Percentiles rank a stretch among this genome's conserved stretches.
Evolutionary conservation across 37 sponge, comb jelly and placozoan genomes (phyloP).

Genomic region (Agelas oroides): DNA sequence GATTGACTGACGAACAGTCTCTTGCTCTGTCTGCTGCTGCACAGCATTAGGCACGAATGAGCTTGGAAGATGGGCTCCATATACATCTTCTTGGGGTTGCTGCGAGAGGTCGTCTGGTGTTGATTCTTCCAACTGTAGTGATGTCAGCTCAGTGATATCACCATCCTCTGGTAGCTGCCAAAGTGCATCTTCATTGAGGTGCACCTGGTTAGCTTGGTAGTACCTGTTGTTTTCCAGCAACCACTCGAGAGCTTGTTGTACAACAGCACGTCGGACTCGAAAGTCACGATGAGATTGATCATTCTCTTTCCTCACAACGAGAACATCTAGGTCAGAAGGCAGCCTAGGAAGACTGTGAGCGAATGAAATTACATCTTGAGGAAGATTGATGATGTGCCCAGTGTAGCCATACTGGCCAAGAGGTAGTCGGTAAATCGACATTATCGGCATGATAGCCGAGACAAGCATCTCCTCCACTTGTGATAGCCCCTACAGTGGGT

Average conservation of each 20-base stretch:
- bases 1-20: no score
- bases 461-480: slow-evolving; percentile 52
- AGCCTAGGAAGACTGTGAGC: slow-evolving; percentile 33
- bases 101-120: no score
- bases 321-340: slow-evolving; percentile 11
- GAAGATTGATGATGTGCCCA: slow-evolving; percentile 47
- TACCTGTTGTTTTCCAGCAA: slow-evolving; percentile 39
- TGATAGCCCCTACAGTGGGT: neutral
- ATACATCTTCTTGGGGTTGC: neutral
- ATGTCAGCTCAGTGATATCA: neutral
- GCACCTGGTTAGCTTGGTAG: slow-evolving; percentile 6
- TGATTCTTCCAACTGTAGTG: neutral
- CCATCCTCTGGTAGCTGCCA: slow-evolving; percentile 51
- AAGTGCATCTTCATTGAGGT: slow-evolving; percentile 20
- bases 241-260: slow-evolving; percentile 46
- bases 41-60: no score
- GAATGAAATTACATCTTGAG: slow-evolving; percentile 47
- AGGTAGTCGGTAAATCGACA: slow-evolving; percentile 43
- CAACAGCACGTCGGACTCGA: slow-evolving; percentile 36
- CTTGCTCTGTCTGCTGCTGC: neutral
- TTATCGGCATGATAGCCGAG: slow-evolving; percentile 53
- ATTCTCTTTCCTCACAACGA: slow-evolving; percentile 36
- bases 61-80: no score
- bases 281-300: slow-evolving; percentile 39
- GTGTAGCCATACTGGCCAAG: slow-evolving; percentile 43